These are phyloP conservation scores for Chymomyza procnemis DNA, from an alignment of 2,888 invertebrate species.

Conservation along the genomic window DNA sequence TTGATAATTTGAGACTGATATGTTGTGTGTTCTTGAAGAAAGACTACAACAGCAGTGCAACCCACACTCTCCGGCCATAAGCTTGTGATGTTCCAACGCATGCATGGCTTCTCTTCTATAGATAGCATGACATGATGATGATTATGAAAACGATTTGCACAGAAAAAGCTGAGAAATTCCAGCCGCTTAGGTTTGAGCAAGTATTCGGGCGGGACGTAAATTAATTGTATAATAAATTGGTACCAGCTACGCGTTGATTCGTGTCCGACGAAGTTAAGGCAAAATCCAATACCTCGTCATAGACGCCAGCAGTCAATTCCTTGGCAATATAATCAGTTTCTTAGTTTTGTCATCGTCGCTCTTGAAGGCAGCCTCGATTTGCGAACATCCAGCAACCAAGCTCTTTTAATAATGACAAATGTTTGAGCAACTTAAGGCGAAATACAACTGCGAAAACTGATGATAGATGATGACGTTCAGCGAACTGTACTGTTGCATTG, in stretches of 20 bases:
- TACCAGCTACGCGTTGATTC: slow-evolving; percentile 82
- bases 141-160: slow-evolving; percentile 88
- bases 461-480: no score
- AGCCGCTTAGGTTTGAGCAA: slow-evolving; percentile 82
- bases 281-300: slow-evolving; percentile 83
- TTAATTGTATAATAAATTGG: slow-evolving; percentile 82
- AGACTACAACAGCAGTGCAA: slow-evolving; percentile 81
- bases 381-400: slow-evolving; percentile 38
- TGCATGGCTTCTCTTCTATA: slow-evolving; percentile 86
- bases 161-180: slow-evolving; percentile 84
- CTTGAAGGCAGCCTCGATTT: slow-evolving; percentile 67
- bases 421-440: slow-evolving; percentile 38
- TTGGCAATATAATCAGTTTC: no score
- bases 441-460: not conserved
- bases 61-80: slow-evolving; percentile 81
- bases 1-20: slow-evolving; percentile 92
- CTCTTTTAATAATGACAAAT: slow-evolving; percentile 49
- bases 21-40: slow-evolving; percentile 87
- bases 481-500: no score
- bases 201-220: slow-evolving; percentile 82
- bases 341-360: no score
- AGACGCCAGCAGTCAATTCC: slow-evolving; percentile 66
- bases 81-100: slow-evolving; percentile 83
- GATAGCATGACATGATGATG: slow-evolving; percentile 88
- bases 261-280: slow-evolving; percentile 83